These are phyloP conservation scores for Stercorarius parasiticus DNA, from an alignment of 2,113 vertebrate species.

Conservation along the genomic window DNA sequence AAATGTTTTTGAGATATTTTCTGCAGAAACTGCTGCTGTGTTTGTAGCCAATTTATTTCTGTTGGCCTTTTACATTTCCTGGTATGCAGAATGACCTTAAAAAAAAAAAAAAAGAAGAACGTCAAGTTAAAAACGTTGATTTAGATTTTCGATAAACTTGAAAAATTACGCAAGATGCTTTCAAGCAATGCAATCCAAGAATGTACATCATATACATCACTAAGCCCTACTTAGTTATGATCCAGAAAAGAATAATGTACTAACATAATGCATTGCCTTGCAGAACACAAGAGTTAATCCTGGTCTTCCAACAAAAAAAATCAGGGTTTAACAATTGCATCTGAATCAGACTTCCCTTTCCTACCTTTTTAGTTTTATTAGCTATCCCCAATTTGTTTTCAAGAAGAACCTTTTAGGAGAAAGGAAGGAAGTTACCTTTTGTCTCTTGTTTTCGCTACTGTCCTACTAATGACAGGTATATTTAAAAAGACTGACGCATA, in stretches of 20 bases:
- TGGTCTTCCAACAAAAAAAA: background rate
- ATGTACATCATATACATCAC: background rate
- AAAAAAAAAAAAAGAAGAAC: background rate
- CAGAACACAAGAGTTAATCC: background rate
- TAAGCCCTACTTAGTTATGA: background rate
- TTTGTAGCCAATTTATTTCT: background rate
- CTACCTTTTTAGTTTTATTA: background rate
- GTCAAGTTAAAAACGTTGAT: background rate
- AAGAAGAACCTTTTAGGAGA: background rate
- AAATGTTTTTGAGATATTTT: background rate
- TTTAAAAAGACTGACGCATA: background rate
- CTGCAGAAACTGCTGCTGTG: background rate
- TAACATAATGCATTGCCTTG: background rate
- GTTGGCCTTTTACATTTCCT: background rate
- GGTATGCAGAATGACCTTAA: background rate
- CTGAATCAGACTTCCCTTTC: background rate
- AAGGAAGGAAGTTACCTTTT: background rate
- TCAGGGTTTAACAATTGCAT: background rate
- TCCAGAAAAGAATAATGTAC: background rate
- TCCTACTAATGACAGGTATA: background rate
- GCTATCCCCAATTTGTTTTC: background rate
- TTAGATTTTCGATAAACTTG: background rate
- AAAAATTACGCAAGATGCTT: background rate
- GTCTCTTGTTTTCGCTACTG: background rate
- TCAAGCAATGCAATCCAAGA: background rate